Conservation (phyloP, 2,797 vertebrate species). For the Adrianichthys oophorus region DNA sequence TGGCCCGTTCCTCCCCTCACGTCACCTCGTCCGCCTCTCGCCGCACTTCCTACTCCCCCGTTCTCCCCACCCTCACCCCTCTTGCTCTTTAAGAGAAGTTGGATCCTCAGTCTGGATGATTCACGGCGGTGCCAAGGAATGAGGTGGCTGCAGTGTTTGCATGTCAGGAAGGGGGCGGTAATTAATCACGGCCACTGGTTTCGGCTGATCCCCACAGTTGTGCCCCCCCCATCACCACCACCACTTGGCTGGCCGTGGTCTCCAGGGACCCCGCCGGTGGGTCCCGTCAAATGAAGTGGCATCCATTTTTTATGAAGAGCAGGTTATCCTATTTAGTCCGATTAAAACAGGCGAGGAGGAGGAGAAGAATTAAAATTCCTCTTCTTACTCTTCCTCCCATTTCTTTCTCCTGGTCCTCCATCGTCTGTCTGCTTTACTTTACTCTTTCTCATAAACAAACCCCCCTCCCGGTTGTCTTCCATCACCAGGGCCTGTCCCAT, state of each 20-base stretch:
- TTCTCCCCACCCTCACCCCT: conserved; percentile 8
- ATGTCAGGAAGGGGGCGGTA: conserved; percentile 36
- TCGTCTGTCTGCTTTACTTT: conserved; percentile 37
- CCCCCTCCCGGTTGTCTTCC: conserved; percentile 4
- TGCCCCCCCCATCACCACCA: conserved; percentile 51
- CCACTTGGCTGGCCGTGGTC: conserved; percentile 40
- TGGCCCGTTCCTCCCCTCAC: conserved; percentile 4
- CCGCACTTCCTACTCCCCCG: conserved; percentile 32
- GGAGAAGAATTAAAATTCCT: conserved; percentile 27
- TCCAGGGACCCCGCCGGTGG: conserved; percentile 55
- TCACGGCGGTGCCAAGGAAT: conserved; percentile 15
- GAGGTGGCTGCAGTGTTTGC: background rate
- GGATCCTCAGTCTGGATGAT: conserved; percentile 39
- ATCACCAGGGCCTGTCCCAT: conserved; percentile 19
- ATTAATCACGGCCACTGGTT: conserved; percentile 80
- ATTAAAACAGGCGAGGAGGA: conserved; percentile 68
- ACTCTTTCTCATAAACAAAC: conserved; percentile 45
- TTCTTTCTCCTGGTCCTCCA: conserved; percentile 14
- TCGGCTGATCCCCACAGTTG: conserved; percentile 51
- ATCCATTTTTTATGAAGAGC: conserved; percentile 78
- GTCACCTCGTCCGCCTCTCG: background rate
- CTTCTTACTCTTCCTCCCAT: conserved; percentile 24
- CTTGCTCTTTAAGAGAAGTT: conserved; percentile 71
- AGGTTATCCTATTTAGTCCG: conserved; percentile 77
- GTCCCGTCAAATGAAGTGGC: conserved; percentile 72